These are phyloP conservation scores for Lacanobia oleracea DNA, from an alignment of 2,888 invertebrate species.

Conservation along the genomic window DNA sequence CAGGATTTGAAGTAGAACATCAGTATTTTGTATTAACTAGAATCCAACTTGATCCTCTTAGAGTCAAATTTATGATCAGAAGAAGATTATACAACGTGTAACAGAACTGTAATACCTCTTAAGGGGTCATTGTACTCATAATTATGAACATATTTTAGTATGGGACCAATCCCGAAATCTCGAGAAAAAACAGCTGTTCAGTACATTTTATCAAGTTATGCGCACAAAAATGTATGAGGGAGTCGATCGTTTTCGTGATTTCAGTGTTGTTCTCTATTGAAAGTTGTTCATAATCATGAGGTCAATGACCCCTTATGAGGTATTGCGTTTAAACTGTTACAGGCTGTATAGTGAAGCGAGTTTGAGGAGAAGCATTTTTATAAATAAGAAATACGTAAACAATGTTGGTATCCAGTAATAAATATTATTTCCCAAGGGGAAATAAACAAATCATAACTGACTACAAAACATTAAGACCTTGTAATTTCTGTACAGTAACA, in stretches of 20 bases:
- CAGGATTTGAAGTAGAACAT: not conserved
- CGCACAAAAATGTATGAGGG: too few relatives aligned
- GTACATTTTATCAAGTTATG: too few relatives aligned
- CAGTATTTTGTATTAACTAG: slow-evolving; percentile 1
- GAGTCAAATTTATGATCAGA: not conserved
- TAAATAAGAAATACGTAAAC: not conserved
- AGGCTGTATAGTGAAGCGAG: not conserved
- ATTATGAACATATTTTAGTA: too few relatives aligned
- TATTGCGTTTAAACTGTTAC: too few relatives aligned
- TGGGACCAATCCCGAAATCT: too few relatives aligned
- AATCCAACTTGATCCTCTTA: not conserved
- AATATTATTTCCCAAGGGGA: not conserved
- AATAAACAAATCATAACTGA: slow-evolving; percentile 30
- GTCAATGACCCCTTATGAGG: too few relatives aligned
- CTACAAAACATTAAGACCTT: slow-evolving; percentile 51
- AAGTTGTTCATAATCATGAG: too few relatives aligned
- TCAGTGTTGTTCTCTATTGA: too few relatives aligned
- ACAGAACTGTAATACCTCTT: too few relatives aligned
- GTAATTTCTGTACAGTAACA: slow-evolving; percentile 60
- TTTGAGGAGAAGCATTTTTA: not conserved
- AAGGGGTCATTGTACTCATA: too few relatives aligned
- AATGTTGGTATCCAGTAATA: not conserved
- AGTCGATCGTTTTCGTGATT: too few relatives aligned
- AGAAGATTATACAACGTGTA: not conserved
- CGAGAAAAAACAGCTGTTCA: too few relatives aligned